These are phyloP conservation scores for Lichenostomus cassidix DNA, from an alignment of 2,113 vertebrate genomes.

Conservation along the genomic window DNA sequence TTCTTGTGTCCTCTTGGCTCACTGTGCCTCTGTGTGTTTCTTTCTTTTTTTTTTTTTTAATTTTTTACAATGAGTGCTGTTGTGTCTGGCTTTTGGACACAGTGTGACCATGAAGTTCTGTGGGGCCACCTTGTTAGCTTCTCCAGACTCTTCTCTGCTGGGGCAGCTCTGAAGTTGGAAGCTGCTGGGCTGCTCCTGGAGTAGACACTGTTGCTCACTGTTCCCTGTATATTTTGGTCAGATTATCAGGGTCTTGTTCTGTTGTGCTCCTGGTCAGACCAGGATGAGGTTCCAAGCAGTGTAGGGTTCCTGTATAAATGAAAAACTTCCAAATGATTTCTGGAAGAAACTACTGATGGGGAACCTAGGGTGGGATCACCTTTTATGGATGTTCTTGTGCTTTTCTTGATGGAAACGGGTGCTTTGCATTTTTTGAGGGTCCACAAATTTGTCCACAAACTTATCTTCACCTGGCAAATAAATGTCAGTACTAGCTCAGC, in stretches of 20 bases:
- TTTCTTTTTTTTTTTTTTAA: background rate
- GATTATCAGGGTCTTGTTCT: background rate
- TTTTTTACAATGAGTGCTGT: slow-evolving; percentile 8
- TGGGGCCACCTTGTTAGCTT: slow-evolving; percentile 9
- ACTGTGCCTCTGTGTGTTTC: background rate
- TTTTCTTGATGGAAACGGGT: background rate
- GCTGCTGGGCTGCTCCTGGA: background rate
- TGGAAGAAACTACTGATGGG: background rate
- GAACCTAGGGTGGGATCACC: background rate
- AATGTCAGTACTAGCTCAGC: background rate
- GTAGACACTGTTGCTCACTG: background rate
- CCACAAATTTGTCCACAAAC: fast-evolving
- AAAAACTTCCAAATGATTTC: background rate
- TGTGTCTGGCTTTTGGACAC: background rate
- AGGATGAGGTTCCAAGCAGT: background rate
- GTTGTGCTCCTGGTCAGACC: background rate
- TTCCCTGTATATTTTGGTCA: background rate
- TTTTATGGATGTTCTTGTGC: background rate
- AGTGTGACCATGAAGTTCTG: background rate
- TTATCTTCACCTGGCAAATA: background rate
- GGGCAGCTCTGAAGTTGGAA: background rate
- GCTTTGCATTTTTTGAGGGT: background rate
- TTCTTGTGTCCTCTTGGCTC: slow-evolving; percentile 51
- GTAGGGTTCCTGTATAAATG: background rate
- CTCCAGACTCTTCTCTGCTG: background rate